A percentile compares a stretch with the other conserved stretches of the same genome.
These are phyloP conservation scores for Diplosoma virens DNA, from an alignment of 23 tunicate species.

Conservation along the genomic window DNA sequence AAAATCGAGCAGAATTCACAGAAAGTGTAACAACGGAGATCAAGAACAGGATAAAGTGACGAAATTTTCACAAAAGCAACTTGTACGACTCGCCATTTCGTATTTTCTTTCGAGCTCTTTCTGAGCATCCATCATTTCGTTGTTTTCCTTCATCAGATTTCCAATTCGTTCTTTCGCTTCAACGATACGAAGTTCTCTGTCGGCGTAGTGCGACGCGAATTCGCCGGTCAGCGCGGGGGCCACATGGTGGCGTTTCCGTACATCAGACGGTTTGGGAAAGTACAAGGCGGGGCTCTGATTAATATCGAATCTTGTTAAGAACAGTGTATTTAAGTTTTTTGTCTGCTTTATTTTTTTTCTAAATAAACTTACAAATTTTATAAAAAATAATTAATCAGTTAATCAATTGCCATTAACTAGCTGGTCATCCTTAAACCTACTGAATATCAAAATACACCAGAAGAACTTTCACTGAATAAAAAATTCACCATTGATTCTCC, in stretches of 20 bases:
- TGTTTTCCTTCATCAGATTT: slow-evolving; percentile 24
- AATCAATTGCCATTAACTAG: not conserved
- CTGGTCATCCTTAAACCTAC: too few species aligned
- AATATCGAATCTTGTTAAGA: not conserved
- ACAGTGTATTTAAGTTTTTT: too few species aligned
- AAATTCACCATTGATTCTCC: too few species aligned
- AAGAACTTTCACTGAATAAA: too few species aligned
- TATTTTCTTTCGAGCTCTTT: slow-evolving; percentile 6
- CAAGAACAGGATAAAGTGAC: too few species aligned
- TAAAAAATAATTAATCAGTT: too few species aligned
- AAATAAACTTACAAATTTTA: too few species aligned
- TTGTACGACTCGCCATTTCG: slow-evolving; percentile 16
- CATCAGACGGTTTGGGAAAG: slow-evolving; percentile 68
- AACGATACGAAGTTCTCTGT: slow-evolving; percentile 59
- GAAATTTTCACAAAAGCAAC: too few species aligned
- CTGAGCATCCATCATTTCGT: slow-evolving; percentile 24
- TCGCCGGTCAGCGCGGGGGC: slow-evolving; percentile 65
- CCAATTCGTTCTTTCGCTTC: slow-evolving; percentile 34
- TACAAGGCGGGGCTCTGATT: slow-evolving; percentile 57
- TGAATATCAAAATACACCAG: too few species aligned
- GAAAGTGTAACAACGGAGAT: too few species aligned
- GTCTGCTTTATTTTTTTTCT: too few species aligned
- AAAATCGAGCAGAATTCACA: too few species aligned
- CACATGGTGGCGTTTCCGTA: slow-evolving; percentile 70
- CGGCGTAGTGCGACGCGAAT: slow-evolving; percentile 71